Base-by-base conservation (phyloP, 2,797 vertebrate genomes). In the Sebastes diploproa region DNA sequence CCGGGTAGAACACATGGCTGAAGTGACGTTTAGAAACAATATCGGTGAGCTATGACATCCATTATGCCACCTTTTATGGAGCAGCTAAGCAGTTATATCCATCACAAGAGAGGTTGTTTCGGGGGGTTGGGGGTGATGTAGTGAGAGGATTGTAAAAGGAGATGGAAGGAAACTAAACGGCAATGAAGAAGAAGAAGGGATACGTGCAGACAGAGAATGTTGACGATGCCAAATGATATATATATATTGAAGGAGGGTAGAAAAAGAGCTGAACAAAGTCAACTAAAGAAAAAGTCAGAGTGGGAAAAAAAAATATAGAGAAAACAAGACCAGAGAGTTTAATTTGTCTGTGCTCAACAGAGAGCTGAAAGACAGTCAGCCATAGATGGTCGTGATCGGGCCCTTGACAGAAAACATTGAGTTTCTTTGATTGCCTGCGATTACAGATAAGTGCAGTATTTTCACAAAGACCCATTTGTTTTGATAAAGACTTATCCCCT, bases 391-490 rank as follows among this genome's bases (percentile, higher is more conserved):
- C 7, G 22, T 74, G 79, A 73, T 84, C n/a, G 25, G 87, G 65
- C 77, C 77, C 80, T 80, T 69, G 75, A 89, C 80, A 85, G 84
- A 85, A 89, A 90, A 83, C 82, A 87, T 70, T 67, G 77, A 86
- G 84, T 81, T 86, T 82, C 78, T 91, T 75, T 91, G 91, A 93
- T 87, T 91, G 85, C 67, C 46, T 82, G 84, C 74, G 82, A 93
- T 92, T 91, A 85, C 72, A 89, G 79, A 86, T 92, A 90, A 93
- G 88, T 87, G 88, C 76, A 81, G 82, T 86, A 75, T 88, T 92
- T 91, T 92, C 73, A 79, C 79, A 82, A 80, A 90, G 86, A 86
- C 50, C 81, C 80, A 83, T 92, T 92, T 92, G 85, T 92, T 91
- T 93, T 89, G 80, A 89, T 89, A 88, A 91, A 91, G 72, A 83